Evolutionary conservation across 1,140 invertebrate genomes (phyloP).

Genomic region (Leptoteleia sp.): DNA sequence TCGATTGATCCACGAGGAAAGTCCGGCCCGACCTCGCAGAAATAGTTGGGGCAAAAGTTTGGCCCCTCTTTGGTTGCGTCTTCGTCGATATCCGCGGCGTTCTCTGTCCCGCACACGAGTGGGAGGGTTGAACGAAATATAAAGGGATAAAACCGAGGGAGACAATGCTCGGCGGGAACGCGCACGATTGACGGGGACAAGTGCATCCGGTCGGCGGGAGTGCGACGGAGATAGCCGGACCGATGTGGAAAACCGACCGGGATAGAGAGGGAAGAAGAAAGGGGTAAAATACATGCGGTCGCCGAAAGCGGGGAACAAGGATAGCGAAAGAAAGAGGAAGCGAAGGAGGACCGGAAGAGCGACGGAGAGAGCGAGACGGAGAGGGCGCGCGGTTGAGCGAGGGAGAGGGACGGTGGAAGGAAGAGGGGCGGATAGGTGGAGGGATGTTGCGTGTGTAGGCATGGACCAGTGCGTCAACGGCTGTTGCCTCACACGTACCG

Average conservation of each 20-base stretch:
- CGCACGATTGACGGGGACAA: constrained; percentile 25
- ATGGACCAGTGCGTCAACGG: constrained; percentile 82
- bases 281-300: constrained; percentile 56
- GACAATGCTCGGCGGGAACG: constrained; percentile 44
- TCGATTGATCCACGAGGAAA: constrained; percentile 70
- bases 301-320: constrained; percentile 65
- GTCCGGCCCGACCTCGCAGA: constrained; percentile 70
- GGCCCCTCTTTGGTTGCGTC: constrained; percentile 28
- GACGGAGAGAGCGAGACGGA: constrained; percentile 50
- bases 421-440: constrained; percentile 67
- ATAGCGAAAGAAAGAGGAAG: constrained; percentile 61
- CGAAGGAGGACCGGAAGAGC: constrained; percentile 55
- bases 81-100: constrained; percentile 19
- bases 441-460: constrained; percentile 81
- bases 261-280: constrained; percentile 66
- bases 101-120: constrained; percentile 23
- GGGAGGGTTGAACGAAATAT: constrained; percentile 64
- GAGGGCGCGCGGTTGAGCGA: constrained; percentile 62
- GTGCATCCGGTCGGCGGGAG: constrained; percentile 21
- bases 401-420: constrained; percentile 64
- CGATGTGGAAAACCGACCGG: constrained; percentile 63
- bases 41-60: constrained; percentile 62
- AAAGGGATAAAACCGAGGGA: constrained; percentile 67
- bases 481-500: constrained; percentile 81
- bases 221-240: constrained; percentile 25